Conservation (phyloP, 2,113 vertebrate species). For the Stegostoma tigrinum region DNA sequence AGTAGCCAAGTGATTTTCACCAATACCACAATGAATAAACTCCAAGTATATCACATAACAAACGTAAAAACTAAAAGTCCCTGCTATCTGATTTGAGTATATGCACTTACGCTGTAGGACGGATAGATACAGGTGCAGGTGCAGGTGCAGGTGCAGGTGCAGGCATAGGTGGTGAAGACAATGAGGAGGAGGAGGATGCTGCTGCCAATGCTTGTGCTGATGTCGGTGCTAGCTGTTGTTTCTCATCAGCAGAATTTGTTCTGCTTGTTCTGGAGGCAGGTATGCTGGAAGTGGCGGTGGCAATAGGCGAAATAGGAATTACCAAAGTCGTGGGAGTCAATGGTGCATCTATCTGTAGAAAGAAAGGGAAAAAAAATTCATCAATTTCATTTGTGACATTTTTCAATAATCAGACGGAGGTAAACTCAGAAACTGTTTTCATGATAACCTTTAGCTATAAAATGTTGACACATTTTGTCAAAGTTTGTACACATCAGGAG, state of each 20-base stretch:
- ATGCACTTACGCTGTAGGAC: conserved; percentile 33
- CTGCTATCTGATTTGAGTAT: neutral
- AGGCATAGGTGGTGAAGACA: neutral
- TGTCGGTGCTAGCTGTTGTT: conserved; percentile 59
- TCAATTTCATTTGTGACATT: neutral
- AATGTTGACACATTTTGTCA: too few species aligned
- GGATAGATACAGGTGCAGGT: neutral
- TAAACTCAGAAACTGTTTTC: neutral
- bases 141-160: neutral
- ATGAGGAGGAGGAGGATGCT: conserved; percentile 43
- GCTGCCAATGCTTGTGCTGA: conserved; percentile 50
- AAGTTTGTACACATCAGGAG: neutral
- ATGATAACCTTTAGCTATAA: neutral
- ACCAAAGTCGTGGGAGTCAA: conserved; percentile 63
- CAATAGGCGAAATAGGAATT: conserved; percentile 76
- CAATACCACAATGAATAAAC: neutral
- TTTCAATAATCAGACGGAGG: neutral
- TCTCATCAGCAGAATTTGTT: conserved; percentile 66
- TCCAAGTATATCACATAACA: neutral
- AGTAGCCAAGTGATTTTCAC: neutral
- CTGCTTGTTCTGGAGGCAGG: conserved; percentile 70
- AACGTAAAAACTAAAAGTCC: neutral
- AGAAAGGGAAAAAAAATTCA: neutral
- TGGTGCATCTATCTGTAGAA: conserved; percentile 58
- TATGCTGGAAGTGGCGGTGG: conserved; percentile 61